Conservation (phyloP, 2,888 invertebrate genomes). For the Chrysolina haemoptera region DNA sequence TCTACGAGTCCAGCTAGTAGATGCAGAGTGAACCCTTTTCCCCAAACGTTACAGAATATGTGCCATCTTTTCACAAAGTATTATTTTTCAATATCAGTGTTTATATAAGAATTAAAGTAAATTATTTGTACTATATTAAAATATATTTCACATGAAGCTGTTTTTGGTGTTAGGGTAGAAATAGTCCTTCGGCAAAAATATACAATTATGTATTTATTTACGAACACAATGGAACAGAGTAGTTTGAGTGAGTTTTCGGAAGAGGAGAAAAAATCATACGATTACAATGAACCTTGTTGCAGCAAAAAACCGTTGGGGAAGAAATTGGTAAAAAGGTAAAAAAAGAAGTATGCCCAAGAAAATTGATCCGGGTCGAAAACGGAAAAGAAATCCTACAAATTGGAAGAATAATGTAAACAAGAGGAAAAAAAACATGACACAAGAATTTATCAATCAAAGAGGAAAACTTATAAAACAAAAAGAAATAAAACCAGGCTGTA, state of each 20-base stretch:
- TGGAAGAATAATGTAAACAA: no score
- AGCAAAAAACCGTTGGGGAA: background rate
- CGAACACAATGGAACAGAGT: background rate
- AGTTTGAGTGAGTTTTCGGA: background rate
- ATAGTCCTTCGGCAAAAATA: background rate
- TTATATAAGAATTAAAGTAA: no score
- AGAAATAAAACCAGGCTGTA: no score
- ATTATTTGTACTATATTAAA: no score
- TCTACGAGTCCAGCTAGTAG: no score
- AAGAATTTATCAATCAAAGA: background rate
- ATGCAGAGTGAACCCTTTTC: no score
- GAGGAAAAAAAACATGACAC: background rate
- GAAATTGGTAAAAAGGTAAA: background rate
- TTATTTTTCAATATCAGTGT: background rate
- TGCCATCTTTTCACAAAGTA: background rate
- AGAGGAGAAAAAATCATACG: background rate
- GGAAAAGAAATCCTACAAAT: background rate
- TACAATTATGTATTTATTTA: background rate
- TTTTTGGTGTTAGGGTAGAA: background rate
- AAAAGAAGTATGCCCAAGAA: background rate
- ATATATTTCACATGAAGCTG: background rate
- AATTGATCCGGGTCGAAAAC: background rate
- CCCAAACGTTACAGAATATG: background rate
- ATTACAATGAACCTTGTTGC: no score
- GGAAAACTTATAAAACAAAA: background rate